phyloP scores from a whole-genome alignment of 2,797 vertebrate species.

The Pygocentrus nattereri region DNA sequence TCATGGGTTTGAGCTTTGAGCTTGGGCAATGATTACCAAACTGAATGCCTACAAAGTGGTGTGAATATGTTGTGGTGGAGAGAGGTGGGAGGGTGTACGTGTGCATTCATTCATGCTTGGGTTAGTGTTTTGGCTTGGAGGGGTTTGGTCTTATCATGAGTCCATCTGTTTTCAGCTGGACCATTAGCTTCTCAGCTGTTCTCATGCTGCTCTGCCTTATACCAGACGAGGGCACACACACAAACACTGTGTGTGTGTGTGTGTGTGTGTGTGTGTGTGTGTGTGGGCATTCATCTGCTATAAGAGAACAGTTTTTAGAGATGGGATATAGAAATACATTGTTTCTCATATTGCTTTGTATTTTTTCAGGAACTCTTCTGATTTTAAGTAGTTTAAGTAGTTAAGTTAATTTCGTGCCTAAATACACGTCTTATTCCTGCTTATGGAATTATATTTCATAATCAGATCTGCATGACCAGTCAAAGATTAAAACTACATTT shows the following conservation, averaged over 20 bases:
- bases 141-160: conserved; percentile 66
- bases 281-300: conserved; percentile 34
- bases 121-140: conserved; percentile 29
- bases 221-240: conserved; percentile 53
- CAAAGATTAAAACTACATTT: neutral
- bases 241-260: no score
- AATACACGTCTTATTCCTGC: neutral
- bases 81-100: conserved; percentile 34
- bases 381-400: no score
- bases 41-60: conserved; percentile 7
- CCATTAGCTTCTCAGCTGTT: conserved; percentile 84
- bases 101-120: conserved; percentile 18
- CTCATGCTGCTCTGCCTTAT: conserved; percentile 77
- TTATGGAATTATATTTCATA: no score
- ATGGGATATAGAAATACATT: neutral
- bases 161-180: conserved; percentile 84
- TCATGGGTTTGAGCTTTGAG: neutral
- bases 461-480: neutral
- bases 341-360: neutral
- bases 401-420: no score
- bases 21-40: neutral
- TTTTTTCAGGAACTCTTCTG: neutral
- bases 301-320: neutral
- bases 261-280: no score
- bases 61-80: conserved; percentile 50